These are phyloP conservation scores for Drosophila lacteicornis DNA, from an alignment of 1,140 invertebrate genomes.

Conservation along the genomic window DNA sequence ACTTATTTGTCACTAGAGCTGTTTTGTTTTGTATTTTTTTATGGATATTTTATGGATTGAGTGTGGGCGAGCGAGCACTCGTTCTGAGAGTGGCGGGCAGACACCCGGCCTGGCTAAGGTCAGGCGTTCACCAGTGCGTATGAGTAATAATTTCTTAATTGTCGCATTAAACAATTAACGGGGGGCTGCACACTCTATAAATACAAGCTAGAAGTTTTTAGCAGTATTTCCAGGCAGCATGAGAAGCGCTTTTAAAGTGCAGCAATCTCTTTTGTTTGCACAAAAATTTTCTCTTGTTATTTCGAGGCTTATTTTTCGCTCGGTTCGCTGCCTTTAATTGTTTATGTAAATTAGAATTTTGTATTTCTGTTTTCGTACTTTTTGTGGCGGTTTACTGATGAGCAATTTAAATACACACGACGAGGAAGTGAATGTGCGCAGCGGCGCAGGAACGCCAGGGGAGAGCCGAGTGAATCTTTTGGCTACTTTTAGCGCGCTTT, in stretches of 20 bases:
- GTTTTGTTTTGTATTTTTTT: too few relatives aligned
- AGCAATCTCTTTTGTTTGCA: conserved; percentile 42
- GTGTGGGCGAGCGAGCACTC: conserved; percentile 60
- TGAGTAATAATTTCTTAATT: conserved; percentile 77
- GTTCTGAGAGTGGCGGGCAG: conserved; percentile 11
- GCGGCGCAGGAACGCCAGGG: background rate
- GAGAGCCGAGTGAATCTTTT: conserved; percentile 30
- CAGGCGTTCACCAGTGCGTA: conserved; percentile 78
- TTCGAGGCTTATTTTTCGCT: conserved; percentile 32
- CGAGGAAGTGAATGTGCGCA: conserved; percentile 68
- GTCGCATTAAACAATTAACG: conserved; percentile 71
- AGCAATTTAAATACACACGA: conserved; percentile 67
- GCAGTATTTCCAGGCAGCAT: background rate
- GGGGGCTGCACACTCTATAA: conserved; percentile 23
- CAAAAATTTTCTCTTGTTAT: conserved; percentile 20
- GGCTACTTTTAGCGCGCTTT: conserved; percentile 40
- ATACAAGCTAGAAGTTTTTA: conserved; percentile 3
- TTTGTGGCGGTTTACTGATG: conserved; percentile 42
- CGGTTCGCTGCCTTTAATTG: conserved; percentile 67
- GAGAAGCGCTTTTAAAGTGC: conserved; percentile 31
- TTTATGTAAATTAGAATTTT: conserved; percentile 79
- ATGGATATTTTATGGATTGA: conserved; percentile 22
- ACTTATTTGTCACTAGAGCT: too few relatives aligned
- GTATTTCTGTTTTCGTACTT: conserved; percentile 22
- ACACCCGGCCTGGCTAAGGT: conserved; percentile 52